Evolutionary conservation across 2,797 vertebrate species (phyloP).

Genomic region (Falco berigora): DNA sequence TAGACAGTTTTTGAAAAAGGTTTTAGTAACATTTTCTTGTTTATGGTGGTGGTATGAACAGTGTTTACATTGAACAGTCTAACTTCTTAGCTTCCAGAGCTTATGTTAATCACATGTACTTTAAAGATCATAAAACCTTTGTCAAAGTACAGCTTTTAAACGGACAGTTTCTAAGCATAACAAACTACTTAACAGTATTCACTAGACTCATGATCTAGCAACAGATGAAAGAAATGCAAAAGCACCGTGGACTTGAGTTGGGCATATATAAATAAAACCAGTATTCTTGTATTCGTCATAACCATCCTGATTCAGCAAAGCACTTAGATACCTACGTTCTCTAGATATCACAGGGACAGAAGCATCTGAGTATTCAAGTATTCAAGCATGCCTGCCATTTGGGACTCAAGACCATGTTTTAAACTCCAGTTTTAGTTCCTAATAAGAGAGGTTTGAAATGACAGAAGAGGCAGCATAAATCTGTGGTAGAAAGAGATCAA

Average conservation of each 20-base stretch:
- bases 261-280: neutral
- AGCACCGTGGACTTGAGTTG: neutral
- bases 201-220: neutral
- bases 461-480: neutral
- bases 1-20: neutral
- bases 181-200: neutral
- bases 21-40: neutral
- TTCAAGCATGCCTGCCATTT: neutral
- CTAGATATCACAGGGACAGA: neutral
- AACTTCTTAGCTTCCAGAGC: neutral
- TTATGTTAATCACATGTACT: neutral
- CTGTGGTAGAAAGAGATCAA: neutral
- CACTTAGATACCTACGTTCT: slow-evolving; percentile 7
- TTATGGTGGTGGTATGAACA: neutral
- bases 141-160: slow-evolving; percentile 1
- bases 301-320: neutral
- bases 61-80: neutral
- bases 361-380: neutral
- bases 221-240: neutral
- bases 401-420: neutral
- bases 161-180: slow-evolving; percentile 5
- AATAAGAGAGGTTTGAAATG: neutral
- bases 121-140: neutral
- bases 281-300: neutral
- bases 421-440: neutral